Conservation (phyloP, 2,888 invertebrate species). For the Flexamia atlantica region DNA sequence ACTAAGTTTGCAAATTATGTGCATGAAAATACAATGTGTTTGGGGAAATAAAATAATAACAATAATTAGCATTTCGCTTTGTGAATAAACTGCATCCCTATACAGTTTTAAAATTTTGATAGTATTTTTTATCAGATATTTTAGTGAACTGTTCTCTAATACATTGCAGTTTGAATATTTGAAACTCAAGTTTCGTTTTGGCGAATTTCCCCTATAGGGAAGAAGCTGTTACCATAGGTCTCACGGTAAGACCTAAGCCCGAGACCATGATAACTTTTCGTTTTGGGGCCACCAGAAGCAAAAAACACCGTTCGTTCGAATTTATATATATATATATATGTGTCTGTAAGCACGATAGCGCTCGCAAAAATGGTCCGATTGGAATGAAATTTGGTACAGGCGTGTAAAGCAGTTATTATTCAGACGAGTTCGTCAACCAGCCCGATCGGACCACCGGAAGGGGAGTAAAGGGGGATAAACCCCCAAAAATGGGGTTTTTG, state of each 20-base stretch:
- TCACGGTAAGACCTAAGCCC: background rate
- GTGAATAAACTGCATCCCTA: no score
- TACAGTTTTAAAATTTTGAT: no score
- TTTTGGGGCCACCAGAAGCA: background rate
- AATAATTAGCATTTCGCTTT: no score
- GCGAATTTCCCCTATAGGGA: conserved; percentile 7
- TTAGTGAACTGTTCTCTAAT: no score
- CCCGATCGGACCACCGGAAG: background rate
- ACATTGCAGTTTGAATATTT: no score
- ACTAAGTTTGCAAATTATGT: no score
- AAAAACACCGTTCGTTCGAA: background rate
- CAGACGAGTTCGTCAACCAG: background rate
- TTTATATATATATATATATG: background rate
- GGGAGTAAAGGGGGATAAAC: background rate
- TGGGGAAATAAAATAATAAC: no score
- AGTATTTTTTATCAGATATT: no score
- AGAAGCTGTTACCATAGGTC: background rate
- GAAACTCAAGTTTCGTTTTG: no score
- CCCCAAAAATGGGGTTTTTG: background rate
- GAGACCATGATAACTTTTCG: background rate
- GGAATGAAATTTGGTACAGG: background rate
- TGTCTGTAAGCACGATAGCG: background rate
- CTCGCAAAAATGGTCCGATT: background rate
- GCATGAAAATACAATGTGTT: no score
- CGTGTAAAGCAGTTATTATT: background rate